Evolutionary conservation across 2,113 vertebrate genomes (phyloP), one percentile per base, ranked within the genome.

Genomic region (Lamprologus ornatipinnis): DNA sequence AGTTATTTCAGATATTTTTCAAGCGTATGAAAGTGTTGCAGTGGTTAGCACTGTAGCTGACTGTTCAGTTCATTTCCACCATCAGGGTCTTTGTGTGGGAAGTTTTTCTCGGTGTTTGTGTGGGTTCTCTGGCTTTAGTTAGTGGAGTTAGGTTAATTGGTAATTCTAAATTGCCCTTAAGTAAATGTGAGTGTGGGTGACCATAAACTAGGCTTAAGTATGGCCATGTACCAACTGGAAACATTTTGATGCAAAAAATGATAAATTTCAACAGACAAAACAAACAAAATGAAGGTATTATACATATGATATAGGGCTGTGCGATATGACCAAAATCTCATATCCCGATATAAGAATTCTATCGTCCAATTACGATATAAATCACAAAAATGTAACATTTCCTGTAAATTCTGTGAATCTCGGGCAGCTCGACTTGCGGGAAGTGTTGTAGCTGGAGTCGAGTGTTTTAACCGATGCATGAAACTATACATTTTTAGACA

Each of bases 361-460:
- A 28, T 57, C 23, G 0, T 57, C 2, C 45, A 0, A 57, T 8
- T 14, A 57, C 0, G 7, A 14, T 57, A 28, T 57, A 57, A 57
- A 57, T 57, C 3, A 14, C 23, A 57, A 57, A 28, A 15, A 57
- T 28, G 12, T 57, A 28, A 28, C 54, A 57, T 57, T 57, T 57
- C 8, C 54, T 57, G 23, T 26, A 57, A 57, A 57, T 57, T 57
- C 23, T 57, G 23, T 57, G 54, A 57, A 8, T 57, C 54, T 57
- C 2, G 4, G 12, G 6, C 54, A 57, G 23, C 23, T 26, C 6
- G 0, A 0, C 54, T 5, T 57, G 21, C 4, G 0, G 4, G 54
- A 57, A 57, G 54, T 26, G 12, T 57, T 23, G 54, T 1, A 55
- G 21, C 12, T 55, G 9, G 1, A 53, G 5, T 53, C 5, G 0